A percentile compares a stretch with the other conserved stretches of the same genome.
Conservation (phyloP, 1,140 invertebrate species). For the Zaprionus tsacasi region DNA sequence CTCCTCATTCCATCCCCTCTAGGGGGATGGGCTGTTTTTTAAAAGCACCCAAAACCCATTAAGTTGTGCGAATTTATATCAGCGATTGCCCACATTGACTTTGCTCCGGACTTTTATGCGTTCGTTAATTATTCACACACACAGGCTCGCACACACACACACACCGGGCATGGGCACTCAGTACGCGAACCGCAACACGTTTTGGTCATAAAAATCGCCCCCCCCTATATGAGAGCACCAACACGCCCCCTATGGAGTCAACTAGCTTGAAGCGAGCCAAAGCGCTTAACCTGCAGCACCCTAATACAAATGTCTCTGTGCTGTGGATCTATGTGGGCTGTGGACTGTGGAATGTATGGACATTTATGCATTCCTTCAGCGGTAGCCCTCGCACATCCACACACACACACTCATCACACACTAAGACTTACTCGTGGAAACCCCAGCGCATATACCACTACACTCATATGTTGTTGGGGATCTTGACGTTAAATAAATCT, state of each 20-base stretch:
- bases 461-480: slow-evolving; percentile 54
- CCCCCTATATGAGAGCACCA: slow-evolving; percentile 29
- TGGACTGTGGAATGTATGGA: slow-evolving; percentile 27
- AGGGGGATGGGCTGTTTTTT: slow-evolving; percentile 45
- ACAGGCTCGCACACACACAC: slow-evolving; percentile 38
- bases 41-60: slow-evolving; percentile 75
- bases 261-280: slow-evolving; percentile 49
- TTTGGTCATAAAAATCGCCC: slow-evolving; percentile 76
- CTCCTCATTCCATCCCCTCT: neutral
- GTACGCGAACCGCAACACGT: slow-evolving; percentile 55
- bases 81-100: slow-evolving; percentile 62
- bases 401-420: neutral
- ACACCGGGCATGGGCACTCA: slow-evolving; percentile 14
- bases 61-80: slow-evolving; percentile 81
- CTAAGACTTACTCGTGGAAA: neutral
- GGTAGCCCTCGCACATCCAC: neutral
- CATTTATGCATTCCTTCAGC: slow-evolving; percentile 61
- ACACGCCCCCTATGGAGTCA: slow-evolving; percentile 71
- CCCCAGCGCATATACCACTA: neutral
- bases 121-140: slow-evolving; percentile 81
- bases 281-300: slow-evolving; percentile 60
- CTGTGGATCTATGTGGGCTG: slow-evolving; percentile 31
- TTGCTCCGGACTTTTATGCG: slow-evolving; percentile 65
- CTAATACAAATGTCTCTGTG: slow-evolving; percentile 56
- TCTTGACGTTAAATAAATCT: slow-evolving; percentile 83